phyloP scores from a whole-genome alignment of 2,888 invertebrate species.

The Tetanocera ferruginea region DNA sequence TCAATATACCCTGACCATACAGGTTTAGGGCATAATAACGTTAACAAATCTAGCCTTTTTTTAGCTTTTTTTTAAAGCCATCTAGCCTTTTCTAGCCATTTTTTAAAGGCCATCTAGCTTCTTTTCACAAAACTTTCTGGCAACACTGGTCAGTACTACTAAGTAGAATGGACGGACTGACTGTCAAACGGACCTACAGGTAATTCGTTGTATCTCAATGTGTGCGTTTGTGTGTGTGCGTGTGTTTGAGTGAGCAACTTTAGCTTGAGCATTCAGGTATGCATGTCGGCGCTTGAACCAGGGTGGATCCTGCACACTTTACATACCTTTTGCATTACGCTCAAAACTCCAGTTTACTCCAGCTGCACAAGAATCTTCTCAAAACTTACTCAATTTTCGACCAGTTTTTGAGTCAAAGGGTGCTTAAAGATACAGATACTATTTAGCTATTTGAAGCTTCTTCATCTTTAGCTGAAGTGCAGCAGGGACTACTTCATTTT shows the following conservation, averaged over 20 bases:
- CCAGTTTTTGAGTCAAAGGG: slow-evolving; percentile 22
- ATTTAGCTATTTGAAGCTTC: neutral
- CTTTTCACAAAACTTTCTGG: too few species aligned
- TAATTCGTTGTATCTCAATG: neutral
- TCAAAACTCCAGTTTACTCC: too few species aligned
- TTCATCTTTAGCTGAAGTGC: neutral
- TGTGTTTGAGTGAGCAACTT: neutral
- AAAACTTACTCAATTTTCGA: slow-evolving; percentile 29
- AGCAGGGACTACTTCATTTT: neutral
- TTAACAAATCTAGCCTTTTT: too few species aligned
- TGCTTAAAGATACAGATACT: neutral
- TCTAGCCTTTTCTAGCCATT: too few species aligned
- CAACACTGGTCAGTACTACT: too few species aligned
- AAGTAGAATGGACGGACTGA: neutral
- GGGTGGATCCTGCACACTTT: neutral
- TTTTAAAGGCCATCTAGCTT: too few species aligned
- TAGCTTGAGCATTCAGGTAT: neutral
- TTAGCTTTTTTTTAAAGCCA: too few species aligned
- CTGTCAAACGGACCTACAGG: neutral
- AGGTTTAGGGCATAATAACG: too few species aligned
- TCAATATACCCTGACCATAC: too few species aligned
- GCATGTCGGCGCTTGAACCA: slow-evolving; percentile 30
- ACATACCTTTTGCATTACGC: slow-evolving; percentile 9
- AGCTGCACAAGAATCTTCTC: neutral
- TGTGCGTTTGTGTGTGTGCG: neutral